A percentile compares a stretch with the other conserved stretches of the same genome.
Evolutionary conservation across 2,888 invertebrate species (phyloP).

Genomic region (Tolmerus cingulatus): DNA sequence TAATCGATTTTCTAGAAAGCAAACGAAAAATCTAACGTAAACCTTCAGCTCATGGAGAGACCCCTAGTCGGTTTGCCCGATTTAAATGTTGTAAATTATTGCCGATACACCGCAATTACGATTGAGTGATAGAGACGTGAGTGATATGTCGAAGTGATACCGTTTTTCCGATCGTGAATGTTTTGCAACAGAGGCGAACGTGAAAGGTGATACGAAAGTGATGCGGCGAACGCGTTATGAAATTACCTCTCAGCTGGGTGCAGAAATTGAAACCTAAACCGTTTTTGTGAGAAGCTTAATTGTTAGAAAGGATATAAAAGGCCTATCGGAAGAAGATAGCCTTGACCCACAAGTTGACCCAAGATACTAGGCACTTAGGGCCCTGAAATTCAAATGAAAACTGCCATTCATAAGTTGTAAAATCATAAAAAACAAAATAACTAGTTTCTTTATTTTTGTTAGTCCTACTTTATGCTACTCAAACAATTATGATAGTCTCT

Average conservation of each 20-base stretch:
- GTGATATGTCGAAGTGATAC: background rate
- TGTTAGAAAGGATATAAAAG: background rate
- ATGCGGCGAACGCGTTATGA: background rate
- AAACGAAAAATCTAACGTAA: background rate
- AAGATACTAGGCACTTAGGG: background rate
- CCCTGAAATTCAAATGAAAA: background rate
- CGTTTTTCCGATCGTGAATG: background rate
- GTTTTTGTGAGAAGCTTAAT: background rate
- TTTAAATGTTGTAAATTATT: background rate
- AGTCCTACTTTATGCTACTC: no score
- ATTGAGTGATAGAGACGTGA: background rate
- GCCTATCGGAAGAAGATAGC: background rate
- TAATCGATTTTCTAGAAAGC: background rate
- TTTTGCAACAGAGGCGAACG: background rate
- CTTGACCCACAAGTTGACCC: background rate
- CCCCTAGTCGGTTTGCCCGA: background rate
- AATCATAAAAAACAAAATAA: background rate
- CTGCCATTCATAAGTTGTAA: background rate
- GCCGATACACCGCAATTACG: background rate
- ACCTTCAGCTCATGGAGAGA: background rate
- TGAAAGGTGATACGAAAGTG: background rate
- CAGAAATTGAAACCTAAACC: background rate
- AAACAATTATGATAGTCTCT: background rate
- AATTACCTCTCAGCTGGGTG: background rate
- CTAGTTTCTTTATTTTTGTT: no score